Evolutionary conservation across 2,797 vertebrate species (phyloP), one percentile per base, ranked within the genome.

Genomic region (Chelidonichthys spinosus): DNA sequence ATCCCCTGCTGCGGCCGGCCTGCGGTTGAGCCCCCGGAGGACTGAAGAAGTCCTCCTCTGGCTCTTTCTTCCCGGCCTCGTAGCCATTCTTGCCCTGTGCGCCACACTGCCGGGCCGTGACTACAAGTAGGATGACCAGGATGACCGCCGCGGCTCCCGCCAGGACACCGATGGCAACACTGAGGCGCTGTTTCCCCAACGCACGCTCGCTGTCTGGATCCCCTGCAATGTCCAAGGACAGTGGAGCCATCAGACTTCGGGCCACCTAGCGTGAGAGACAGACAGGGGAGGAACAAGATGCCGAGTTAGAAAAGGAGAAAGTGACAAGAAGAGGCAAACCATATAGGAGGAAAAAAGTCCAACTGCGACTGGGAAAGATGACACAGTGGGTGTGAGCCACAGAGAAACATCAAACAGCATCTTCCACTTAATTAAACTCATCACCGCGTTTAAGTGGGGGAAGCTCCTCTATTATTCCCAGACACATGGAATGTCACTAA

Each of bases 41-140:
- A 37, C 96, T 96, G 82, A 99, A 98, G 91, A 99, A 98, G 90
- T 99, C 98, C 82, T 98, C 97, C 0, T 97, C 94, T 0, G 94
- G 97, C 79, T 98, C 98, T 74, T 98, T 98, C 89, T 99, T 98
- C 35, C 98, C 98, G 0, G 97, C 97, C 81, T 98, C 97, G 0
- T 99, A 99, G 69, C 97, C 98, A 40, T 97, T 97, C 86, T 96
- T 97, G 52, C 91, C 96, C 82, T 97, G 97, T 76, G 96, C 94
- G 2, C 98, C 95, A 42, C 97, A 99, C 87, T 98, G 98, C 17
- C 97, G 95, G 7, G 97, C 97, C 83, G 96, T 96, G 69, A 98
- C 96, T 3, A 98, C 98, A 32, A 97, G 95, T 32, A 98, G 92
- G 86, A 99, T 97, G 58, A 99, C 96, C 3, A 99, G 92, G 78